Conservation (phyloP, 2,113 vertebrate genomes). For the Bufo gargarizans region DNA sequence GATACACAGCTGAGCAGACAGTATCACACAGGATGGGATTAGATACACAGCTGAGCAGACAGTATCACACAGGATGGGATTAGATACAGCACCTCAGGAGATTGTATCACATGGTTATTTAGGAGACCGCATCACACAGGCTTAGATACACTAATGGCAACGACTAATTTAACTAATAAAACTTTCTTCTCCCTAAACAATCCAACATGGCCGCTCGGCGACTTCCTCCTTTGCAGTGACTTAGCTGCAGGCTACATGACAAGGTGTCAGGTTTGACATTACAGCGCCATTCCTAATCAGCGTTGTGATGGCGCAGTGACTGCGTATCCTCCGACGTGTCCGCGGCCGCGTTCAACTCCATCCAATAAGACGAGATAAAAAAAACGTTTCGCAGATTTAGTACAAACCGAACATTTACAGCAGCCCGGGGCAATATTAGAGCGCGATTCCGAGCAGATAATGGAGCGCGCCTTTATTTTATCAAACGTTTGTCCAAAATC, state of each 20-base stretch:
- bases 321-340: neutral
- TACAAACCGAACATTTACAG: conserved; percentile 84
- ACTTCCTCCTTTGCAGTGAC: neutral
- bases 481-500: conserved; percentile 84
- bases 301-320: neutral
- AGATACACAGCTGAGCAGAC: neutral
- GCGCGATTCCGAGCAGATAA: conserved; percentile 74
- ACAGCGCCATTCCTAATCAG: neutral
- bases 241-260: neutral
- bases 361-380: conserved; percentile 64
- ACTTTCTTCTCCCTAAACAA: neutral
- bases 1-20: no score
- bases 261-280: neutral
- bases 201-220: neutral
- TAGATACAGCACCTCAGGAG: neutral
- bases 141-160: neutral
- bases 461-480: conserved; percentile 74
- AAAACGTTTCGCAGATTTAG: conserved; percentile 68
- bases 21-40: neutral
- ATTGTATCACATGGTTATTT: neutral
- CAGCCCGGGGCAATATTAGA: conserved; percentile 82
- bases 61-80: neutral
- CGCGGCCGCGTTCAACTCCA: conserved; percentile 61
- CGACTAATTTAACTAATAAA: no score
- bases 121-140: neutral